Evolutionary conservation across 1,140 invertebrate species (phyloP).

Genomic region (Sitodiplosis mosellana): DNA sequence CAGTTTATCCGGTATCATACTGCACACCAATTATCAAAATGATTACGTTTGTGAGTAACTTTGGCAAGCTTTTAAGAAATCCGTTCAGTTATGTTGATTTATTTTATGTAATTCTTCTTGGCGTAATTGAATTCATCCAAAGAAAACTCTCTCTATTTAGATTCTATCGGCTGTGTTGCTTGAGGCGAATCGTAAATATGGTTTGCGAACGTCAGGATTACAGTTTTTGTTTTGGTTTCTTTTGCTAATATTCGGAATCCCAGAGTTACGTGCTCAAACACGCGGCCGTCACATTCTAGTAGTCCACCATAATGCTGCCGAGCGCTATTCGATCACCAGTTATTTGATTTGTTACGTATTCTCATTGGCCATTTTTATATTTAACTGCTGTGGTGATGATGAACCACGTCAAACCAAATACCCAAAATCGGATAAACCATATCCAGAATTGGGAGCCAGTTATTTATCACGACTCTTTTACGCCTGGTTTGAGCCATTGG

Average conservation of each 20-base stretch:
- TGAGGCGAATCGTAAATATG: conserved; percentile 60
- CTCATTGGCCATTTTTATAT: conserved; percentile 47
- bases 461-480: conserved; percentile 82
- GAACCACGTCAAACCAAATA: conserved; percentile 49
- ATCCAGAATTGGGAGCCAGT: conserved; percentile 50
- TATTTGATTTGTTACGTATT: conserved; percentile 70
- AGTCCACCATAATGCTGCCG: conserved; percentile 25
- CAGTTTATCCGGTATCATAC: conserved; percentile 42
- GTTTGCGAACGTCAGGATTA: conserved; percentile 68
- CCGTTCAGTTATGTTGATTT: no score
- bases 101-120: no score
- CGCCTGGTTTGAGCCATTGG: conserved; percentile 77
- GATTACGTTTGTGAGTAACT: conserved; percentile 53
- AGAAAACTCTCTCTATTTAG: no score
- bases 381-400: conserved; percentile 68
- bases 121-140: no score
- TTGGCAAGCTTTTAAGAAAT: no score
- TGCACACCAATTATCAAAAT: conserved; percentile 56
- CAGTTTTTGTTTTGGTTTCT: conserved; percentile 79
- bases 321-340: conserved; percentile 48
- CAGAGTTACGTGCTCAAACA: conserved; percentile 54
- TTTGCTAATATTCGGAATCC: conserved; percentile 42
- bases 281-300: conserved; percentile 18
- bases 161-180: conserved; percentile 48
- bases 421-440: conserved; percentile 25